Percentiles rank a stretch among this genome's conserved stretches.
Conservation (phyloP, 2,888 invertebrate genomes). For the Tachina lurida region DNA sequence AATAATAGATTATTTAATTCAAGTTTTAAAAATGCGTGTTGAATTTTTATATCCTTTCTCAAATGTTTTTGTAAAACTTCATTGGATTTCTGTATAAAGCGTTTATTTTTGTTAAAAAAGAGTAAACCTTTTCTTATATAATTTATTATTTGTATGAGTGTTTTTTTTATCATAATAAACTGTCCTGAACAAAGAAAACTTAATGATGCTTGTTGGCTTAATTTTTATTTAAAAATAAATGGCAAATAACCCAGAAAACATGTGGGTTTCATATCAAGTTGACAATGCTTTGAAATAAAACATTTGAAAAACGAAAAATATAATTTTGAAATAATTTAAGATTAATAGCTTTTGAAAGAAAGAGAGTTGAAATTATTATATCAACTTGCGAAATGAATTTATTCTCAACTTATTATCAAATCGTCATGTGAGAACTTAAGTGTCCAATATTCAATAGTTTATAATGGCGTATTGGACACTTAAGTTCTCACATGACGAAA, state of each 20-base stretch:
- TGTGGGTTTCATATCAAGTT: background rate
- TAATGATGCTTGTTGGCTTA: background rate
- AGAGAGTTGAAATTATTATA: no score
- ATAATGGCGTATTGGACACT: no score
- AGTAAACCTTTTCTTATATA: slow-evolving; percentile 7
- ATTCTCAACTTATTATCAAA: no score
- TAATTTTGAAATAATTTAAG: no score
- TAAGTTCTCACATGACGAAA: no score
- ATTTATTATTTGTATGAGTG: slow-evolving; percentile 1
- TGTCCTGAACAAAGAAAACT: slow-evolving; percentile 38
- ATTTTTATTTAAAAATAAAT: slow-evolving; percentile 18
- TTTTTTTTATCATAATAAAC: background rate
- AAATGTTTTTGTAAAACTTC: background rate
- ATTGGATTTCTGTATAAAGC: slow-evolving; percentile 13
- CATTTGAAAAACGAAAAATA: background rate
- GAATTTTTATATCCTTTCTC: slow-evolving; percentile 41
- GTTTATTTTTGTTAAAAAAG: background rate
- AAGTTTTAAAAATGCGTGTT: slow-evolving; percentile 30
- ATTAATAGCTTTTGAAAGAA: no score
- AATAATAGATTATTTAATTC: slow-evolving; percentile 11
- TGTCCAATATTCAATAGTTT: no score
- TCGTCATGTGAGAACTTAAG: no score
- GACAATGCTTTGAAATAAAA: background rate
- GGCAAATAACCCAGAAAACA: slow-evolving; percentile 1
- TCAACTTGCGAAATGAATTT: no score